phyloP scores from a whole-genome alignment of 2,888 invertebrate genomes.

The Spodoptera picta region DNA sequence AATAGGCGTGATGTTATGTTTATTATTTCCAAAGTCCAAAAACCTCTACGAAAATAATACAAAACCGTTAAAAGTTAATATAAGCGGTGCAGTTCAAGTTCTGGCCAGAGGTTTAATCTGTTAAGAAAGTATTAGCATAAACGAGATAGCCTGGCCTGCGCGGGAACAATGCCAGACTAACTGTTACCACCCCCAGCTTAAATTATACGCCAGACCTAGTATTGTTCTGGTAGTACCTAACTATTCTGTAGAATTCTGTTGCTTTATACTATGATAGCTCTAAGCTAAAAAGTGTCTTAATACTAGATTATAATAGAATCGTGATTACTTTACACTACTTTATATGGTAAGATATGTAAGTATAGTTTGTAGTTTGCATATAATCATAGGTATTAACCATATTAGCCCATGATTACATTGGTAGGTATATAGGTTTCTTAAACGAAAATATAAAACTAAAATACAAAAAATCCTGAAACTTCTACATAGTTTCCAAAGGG shows the following conservation, averaged over 20 bases:
- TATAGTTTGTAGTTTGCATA: neutral
- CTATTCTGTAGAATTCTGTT: neutral
- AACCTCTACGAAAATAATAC: slow-evolving; percentile 6
- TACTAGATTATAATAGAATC: neutral
- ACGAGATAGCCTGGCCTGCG: slow-evolving; percentile 29
- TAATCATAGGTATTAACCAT: no score
- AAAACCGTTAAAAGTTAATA: slow-evolving; percentile 18
- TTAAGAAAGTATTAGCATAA: slow-evolving; percentile 56
- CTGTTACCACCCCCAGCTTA: slow-evolving; percentile 40
- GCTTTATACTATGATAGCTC: neutral
- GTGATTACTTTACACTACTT: neutral
- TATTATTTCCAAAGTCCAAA: no score
- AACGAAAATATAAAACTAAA: no score
- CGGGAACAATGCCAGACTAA: slow-evolving; percentile 44
- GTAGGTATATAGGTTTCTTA: no score
- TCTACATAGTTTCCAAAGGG: no score
- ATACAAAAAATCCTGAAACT: no score
- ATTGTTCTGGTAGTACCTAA: slow-evolving; percentile 23
- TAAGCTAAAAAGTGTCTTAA: neutral
- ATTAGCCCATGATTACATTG: no score
- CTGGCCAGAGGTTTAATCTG: slow-evolving; percentile 43
- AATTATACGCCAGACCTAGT: slow-evolving; percentile 39
- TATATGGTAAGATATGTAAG: slow-evolving; percentile 1
- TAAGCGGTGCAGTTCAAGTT: slow-evolving; percentile 23
- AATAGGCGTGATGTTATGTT: no score